Evolutionary conservation across 2,888 invertebrate genomes (phyloP).

Genomic region (Luperina nickerlii): DNA sequence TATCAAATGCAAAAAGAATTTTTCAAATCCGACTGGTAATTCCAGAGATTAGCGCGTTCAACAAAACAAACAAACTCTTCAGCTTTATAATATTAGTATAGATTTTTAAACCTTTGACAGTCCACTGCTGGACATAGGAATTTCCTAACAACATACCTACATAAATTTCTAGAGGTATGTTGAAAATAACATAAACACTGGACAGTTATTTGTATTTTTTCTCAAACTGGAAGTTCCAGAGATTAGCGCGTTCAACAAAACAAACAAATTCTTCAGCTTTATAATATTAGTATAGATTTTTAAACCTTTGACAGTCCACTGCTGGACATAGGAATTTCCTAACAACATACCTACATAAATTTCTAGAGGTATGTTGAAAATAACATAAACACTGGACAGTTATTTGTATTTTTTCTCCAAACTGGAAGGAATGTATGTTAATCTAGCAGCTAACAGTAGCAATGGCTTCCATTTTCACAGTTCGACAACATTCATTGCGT

Average conservation of each 20-base stretch:
- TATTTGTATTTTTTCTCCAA: background rate
- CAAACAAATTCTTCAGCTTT: too few relatives aligned
- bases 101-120: background rate
- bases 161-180: background rate
- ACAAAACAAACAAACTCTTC: too few relatives aligned
- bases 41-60: too few relatives aligned
- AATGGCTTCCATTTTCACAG: too few relatives aligned
- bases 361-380: background rate
- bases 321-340: background rate
- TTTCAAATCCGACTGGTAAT: too few relatives aligned
- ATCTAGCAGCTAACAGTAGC: background rate
- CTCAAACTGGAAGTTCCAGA: too few relatives aligned
- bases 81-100: too few relatives aligned
- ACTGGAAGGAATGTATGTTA: background rate
- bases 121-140: background rate
- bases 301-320: background rate
- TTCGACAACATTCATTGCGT: too few relatives aligned
- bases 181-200: background rate
- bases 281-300: too few relatives aligned
- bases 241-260: too few relatives aligned
- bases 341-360: background rate
- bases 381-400: background rate
- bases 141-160: background rate
- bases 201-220: background rate
- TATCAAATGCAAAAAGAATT: too few relatives aligned